Evolutionary conservation across 2,797 vertebrate genomes (phyloP), one percentile per base, ranked within the genome.

Genomic region (Sparidentex hasta): DNA sequence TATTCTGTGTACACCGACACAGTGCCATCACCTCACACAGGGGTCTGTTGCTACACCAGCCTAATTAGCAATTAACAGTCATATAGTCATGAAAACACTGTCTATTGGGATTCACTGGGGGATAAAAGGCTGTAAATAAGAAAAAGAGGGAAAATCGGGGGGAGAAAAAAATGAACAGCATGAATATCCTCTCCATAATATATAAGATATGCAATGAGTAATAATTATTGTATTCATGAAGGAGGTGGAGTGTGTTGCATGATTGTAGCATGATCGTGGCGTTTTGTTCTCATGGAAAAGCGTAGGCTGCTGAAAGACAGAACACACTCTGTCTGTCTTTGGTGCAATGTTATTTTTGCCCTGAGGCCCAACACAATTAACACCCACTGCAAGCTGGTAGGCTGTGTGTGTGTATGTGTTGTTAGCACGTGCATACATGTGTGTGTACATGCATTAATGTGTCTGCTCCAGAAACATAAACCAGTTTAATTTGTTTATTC

Each of bases 11-110:
- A 86, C 83, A 80, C 71, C 25, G 83, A 92, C 88, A 88, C 80
- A 77, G 82, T 73, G 84, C 86, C 77, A 61, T 87, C 91, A 86
- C 92, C 88, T 90, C 87, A 85, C 82, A 83, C 84, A 77, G 85
- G 78, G 88, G 82, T 91, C 88, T 82, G 81, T 84, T 89, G 90
- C 89, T 88, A 86, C 87, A 80, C 58, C 70, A 51, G 87, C 77
- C 87, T 94, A 91, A 94, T 94, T 91, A 92, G 90, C 89, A 93
- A 93, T 93, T 92, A 94, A 88, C 90, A 87, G 68, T 84, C 89
- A 80, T 81, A 90, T 77, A 85, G 80, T 77, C 80, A 80, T 88
- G 87, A 90, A 92, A 93, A 92, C 88, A 91, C 51, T 16, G 84
- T 76, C 89, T 79, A 12, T 27, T 43, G 82, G 78, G 78, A 86